Conservation (phyloP, 2,797 vertebrate genomes). For the Danio albolineatus region DNA sequence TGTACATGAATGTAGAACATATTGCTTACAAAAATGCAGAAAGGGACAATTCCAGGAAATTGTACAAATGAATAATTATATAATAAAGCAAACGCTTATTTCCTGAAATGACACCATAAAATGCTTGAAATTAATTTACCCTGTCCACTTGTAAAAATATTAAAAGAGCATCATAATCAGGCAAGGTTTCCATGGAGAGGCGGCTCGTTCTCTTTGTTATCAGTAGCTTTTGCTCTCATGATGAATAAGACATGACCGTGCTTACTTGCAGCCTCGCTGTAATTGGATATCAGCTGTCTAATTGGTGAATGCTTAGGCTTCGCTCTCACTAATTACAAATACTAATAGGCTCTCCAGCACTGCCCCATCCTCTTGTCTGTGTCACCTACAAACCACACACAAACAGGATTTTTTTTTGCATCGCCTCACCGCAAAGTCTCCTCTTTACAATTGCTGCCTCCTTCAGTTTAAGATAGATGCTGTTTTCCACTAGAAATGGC, state of each 20-base stretch:
- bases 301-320: slow-evolving; percentile 50
- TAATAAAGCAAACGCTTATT: neutral
- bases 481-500: slow-evolving; percentile 17
- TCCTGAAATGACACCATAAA: neutral
- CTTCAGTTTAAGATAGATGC: slow-evolving; percentile 21
- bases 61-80: neutral
- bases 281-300: slow-evolving; percentile 57
- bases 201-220: slow-evolving; percentile 6
- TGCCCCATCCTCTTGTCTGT: slow-evolving; percentile 29
- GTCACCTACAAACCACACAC: slow-evolving; percentile 21
- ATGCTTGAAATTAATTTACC: neutral
- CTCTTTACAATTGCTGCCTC: neutral
- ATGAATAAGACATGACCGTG: slow-evolving; percentile 47
- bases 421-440: slow-evolving; percentile 16
- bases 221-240: slow-evolving; percentile 16
- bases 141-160: neutral
- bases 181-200: slow-evolving; percentile 17
- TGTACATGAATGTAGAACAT: neutral
- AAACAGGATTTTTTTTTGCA: slow-evolving; percentile 12
- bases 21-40: neutral
- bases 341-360: slow-evolving; percentile 55
- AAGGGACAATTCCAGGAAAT: neutral
- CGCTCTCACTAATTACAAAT: slow-evolving; percentile 58
- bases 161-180: slow-evolving; percentile 1
- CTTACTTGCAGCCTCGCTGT: slow-evolving; percentile 46